Conservation (phyloP, 2,797 vertebrate genomes). For the Typhlichthys subterraneus region DNA sequence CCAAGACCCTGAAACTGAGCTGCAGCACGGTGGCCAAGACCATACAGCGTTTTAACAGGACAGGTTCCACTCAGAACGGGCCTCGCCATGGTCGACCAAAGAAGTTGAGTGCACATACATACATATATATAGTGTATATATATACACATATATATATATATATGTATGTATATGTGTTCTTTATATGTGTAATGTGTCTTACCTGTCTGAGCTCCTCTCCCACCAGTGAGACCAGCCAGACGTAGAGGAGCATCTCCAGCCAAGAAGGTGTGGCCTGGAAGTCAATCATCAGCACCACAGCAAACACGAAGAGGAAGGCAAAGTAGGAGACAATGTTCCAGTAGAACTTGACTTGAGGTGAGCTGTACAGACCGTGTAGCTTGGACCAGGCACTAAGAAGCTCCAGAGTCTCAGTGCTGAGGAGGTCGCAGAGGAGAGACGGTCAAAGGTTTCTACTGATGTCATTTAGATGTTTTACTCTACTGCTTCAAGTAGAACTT, state of each 20-base stretch:
- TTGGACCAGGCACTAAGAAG: conserved; percentile 60
- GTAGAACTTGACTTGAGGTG: conserved; percentile 86
- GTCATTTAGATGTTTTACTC: too few relatives aligned
- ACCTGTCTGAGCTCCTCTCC: conserved; percentile 95
- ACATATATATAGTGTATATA: background rate
- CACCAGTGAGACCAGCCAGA: conserved; percentile 91
- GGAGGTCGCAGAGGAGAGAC: conserved; percentile 29
- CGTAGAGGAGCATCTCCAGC: conserved; percentile 86
- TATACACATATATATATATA: background rate
- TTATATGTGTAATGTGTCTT: conserved; percentile 13
- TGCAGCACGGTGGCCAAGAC: too few relatives aligned
- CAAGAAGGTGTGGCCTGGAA: conserved; percentile 85
- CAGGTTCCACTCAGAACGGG: too few relatives aligned
- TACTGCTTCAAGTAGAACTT: too few relatives aligned
- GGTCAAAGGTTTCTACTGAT: background rate
- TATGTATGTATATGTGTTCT: background rate
- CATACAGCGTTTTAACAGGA: too few relatives aligned
- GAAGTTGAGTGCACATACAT: too few relatives aligned
- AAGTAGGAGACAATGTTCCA: conserved; percentile 92
- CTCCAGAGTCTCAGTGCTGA: conserved; percentile 38
- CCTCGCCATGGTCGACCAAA: too few relatives aligned
- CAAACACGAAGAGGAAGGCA: conserved; percentile 90
- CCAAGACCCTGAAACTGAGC: too few relatives aligned
- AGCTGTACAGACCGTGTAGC: conserved; percentile 57
- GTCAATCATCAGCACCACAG: conserved; percentile 90